phyloP scores from a whole-genome alignment of 2,113 vertebrate species.

The Poeciliopsis occidentalis region DNA sequence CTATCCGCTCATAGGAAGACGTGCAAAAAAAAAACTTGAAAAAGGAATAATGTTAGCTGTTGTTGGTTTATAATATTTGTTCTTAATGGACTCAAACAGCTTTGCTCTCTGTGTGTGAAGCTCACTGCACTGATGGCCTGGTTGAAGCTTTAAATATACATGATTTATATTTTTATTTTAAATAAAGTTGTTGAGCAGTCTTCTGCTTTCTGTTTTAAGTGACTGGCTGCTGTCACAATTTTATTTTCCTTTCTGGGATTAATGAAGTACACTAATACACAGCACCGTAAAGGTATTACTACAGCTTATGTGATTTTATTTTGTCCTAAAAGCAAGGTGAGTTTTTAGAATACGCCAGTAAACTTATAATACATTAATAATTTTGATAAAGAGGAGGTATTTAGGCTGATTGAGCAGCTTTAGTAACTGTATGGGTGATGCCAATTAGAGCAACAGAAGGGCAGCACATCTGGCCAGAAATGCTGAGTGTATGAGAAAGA shows the following conservation, averaged over 20 bases:
- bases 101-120: no score
- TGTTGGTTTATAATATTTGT: no score
- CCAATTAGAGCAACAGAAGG: slow-evolving; percentile 1
- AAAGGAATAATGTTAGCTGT: no score
- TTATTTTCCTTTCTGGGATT: neutral
- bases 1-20: neutral
- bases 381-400: neutral
- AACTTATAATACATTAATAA: neutral
- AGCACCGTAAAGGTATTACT: neutral
- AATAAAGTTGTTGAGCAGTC: no score
- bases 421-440: slow-evolving; percentile 15
- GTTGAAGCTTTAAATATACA: no score
- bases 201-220: no score
- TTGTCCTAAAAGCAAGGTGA: neutral
- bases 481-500: slow-evolving; percentile 4
- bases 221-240: neutral
- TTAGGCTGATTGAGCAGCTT: neutral
- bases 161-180: no score
- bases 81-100: no score
- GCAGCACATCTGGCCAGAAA: slow-evolving; percentile 18
- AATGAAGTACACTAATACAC: neutral
- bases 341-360: neutral
- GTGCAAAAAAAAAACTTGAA: no score
- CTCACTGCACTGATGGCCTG: no score
- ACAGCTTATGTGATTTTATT: neutral